Conservation (phyloP, 2,888 invertebrate species). For the Ethmia dodecea region DNA sequence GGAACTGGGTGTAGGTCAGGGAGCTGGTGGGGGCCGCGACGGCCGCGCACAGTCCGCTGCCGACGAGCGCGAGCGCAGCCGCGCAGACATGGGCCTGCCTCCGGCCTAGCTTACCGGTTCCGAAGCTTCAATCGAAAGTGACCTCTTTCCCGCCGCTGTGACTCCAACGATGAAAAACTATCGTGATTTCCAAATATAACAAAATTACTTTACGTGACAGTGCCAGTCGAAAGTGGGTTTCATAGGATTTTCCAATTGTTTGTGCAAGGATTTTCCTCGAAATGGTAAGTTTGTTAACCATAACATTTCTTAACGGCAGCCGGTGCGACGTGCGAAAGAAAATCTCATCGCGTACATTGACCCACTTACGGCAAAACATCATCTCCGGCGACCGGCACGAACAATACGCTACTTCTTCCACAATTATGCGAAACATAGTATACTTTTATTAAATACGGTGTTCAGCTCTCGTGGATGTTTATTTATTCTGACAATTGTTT, state of each 20-base stretch:
- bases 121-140: conserved; percentile 46
- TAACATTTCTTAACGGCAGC: conserved; percentile 8
- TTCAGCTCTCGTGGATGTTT: no score
- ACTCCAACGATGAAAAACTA: conserved; percentile 52
- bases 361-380: conserved; percentile 40
- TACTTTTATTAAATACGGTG: conserved; percentile 12
- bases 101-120: conserved; percentile 36
- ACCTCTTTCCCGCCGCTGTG: conserved; percentile 48
- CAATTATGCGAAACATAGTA: conserved; percentile 15
- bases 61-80: conserved; percentile 54
- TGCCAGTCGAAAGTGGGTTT: conserved; percentile 51
- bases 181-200: conserved; percentile 29
- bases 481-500: no score
- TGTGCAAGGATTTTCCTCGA: conserved; percentile 30
- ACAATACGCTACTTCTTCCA: conserved; percentile 23
- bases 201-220: conserved; percentile 41
- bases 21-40: conserved; percentile 47
- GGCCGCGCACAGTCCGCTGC: conserved; percentile 48
- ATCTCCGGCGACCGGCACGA: conserved; percentile 35
- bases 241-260: conserved; percentile 42
- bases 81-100: conserved; percentile 49
- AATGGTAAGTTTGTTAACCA: conserved; percentile 45
- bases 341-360: conserved; percentile 46
- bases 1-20: conserved; percentile 66
- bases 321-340: conserved; percentile 28